A percentile compares a stretch with the other conserved stretches of the same genome.
phyloP scores from a whole-genome alignment of 2,888 invertebrate genomes.

The Abrostola tripartita region DNA sequence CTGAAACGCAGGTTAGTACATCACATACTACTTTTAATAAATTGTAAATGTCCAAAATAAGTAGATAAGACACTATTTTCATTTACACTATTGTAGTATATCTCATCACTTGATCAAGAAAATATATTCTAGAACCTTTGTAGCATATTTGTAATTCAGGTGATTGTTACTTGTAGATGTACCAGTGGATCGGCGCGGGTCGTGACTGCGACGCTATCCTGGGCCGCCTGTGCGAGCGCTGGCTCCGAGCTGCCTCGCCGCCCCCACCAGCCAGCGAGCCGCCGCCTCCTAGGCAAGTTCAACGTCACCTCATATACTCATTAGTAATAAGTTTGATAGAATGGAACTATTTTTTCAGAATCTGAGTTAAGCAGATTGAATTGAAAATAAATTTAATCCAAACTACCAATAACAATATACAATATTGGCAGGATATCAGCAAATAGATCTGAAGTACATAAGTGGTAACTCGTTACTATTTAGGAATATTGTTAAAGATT shows the following conservation, averaged over 20 bases:
- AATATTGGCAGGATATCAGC: too few species aligned
- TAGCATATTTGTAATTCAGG: background rate
- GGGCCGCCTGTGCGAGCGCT: conserved; percentile 92
- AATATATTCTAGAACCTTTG: too few species aligned
- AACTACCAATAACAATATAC: too few species aligned
- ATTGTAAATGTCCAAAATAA: background rate
- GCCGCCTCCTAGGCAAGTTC: conserved; percentile 73
- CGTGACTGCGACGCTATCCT: conserved; percentile 95
- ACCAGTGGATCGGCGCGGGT: conserved; percentile 98
- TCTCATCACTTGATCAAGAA: too few species aligned
- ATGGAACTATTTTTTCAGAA: too few species aligned
- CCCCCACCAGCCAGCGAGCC: conserved; percentile 66
- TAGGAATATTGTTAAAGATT: too few species aligned
- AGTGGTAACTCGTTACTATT: too few species aligned
- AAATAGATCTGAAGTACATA: too few species aligned
- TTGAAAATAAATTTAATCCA: too few species aligned
- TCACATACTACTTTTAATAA: background rate
- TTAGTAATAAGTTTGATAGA: background rate
- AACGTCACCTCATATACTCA: background rate
- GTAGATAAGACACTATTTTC: too few species aligned
- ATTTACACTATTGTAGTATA: too few species aligned
- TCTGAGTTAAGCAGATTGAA: too few species aligned
- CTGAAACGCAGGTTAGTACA: conserved; percentile 87
- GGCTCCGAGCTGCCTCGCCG: conserved; percentile 90
- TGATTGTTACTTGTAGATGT: conserved; percentile 79